Evolutionary conservation across 1,140 invertebrate species (phyloP).

Genomic region (Paraescarpia echinospica): DNA sequence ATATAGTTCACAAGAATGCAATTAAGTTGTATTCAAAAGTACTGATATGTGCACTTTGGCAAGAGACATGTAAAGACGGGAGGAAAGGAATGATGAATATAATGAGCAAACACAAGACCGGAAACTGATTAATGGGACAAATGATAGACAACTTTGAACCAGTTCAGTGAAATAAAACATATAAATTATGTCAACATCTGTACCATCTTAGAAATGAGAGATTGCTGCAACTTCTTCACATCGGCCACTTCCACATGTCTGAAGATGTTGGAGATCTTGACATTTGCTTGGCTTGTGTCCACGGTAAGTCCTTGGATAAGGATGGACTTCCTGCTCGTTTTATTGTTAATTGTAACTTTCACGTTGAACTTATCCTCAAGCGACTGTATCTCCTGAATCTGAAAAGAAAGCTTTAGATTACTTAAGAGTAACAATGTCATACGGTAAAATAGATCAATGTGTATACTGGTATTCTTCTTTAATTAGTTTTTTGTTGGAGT

Average conservation of each 20-base stretch:
- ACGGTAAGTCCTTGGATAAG: not conserved
- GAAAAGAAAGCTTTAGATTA: not conserved
- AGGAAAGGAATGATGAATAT: too few relatives aligned
- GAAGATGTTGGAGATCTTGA: not conserved
- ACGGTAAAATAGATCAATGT: too few relatives aligned
- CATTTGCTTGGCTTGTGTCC: not conserved
- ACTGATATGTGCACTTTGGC: too few relatives aligned
- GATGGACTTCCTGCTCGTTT: not conserved
- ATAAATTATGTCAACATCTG: not conserved
- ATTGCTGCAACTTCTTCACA: not conserved
- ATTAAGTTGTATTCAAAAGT: too few relatives aligned
- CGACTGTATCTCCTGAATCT: not conserved
- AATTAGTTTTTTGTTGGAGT: too few relatives aligned
- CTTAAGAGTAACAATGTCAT: too few relatives aligned
- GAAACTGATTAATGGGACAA: too few relatives aligned
- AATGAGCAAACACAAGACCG: too few relatives aligned
- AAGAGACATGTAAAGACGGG: too few relatives aligned
- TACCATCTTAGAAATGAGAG: not conserved
- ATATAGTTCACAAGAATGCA: too few relatives aligned
- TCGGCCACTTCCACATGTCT: not conserved
- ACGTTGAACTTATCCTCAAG: not conserved
- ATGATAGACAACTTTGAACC: too few relatives aligned
- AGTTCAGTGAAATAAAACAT: not conserved
- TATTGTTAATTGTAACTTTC: not conserved
- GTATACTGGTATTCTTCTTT: not conserved